Base-by-base conservation (phyloP, 2,113 vertebrate species). In the Ceyx margarethae region DNA sequence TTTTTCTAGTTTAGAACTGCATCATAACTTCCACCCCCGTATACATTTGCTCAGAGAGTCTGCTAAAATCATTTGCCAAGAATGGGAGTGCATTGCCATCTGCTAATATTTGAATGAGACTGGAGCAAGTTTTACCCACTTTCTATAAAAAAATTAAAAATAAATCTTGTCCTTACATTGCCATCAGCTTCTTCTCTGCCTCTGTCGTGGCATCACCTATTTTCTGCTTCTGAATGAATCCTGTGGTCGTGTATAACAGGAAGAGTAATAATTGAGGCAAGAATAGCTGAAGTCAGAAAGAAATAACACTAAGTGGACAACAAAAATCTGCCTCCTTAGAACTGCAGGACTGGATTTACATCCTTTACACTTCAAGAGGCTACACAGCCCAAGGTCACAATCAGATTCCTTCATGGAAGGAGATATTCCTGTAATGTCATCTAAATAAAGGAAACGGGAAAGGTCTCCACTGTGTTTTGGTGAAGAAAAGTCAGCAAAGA, bases 21-120 rank as follows among this genome's bases (percentile, higher is more conserved):
- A 95, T 95, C 93, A 95, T 94, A 95, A 94, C 94, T 96, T 95
- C 87, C 46, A 7, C 94, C 87, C 91, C 91, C 75, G 2, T 77
- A 69, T 35, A 60, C 72, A 80, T 85, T 79, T 94, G 79, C 91
- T 90, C 90, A 91, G 71, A 78, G 48, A 85, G 85, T 29, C 56
- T 94, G 82, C 57, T 88, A 60, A 90, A 95, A 90, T 48, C 83
- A 86, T 81, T 81, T 95, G 76, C 82, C 79, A 81, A 83, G 80
- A 87, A 91, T 31, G 7, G 5, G 61, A 90, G 51, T 25, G 51
- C 33, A 42, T 35, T 85, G 72, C 94, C 90, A 93, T 95, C 94
- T 94, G 90, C 69, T 88, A 94, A 61, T 23, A 94, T 85, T n/a
- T 4, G 0, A 64, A 57, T 45, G 29, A 94, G 68, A 81, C 64